Conservation (phyloP, 2,113 vertebrate species). For the Varanus komodoensis region DNA sequence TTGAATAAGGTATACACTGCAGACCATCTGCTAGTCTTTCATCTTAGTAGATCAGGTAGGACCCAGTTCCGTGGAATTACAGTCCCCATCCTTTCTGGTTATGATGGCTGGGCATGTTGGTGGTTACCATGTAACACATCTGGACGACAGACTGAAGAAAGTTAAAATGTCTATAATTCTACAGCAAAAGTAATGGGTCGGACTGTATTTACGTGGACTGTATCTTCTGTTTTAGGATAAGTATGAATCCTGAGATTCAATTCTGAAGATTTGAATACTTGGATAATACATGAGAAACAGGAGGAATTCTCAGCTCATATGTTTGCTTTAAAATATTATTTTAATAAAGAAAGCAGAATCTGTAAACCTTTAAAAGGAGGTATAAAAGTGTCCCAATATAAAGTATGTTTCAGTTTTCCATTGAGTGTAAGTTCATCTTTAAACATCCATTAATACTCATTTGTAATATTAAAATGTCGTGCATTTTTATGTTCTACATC, state of each 20-base stretch:
- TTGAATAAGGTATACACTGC: too few species aligned
- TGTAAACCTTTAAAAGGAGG: background rate
- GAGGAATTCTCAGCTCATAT: background rate
- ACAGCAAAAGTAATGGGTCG: background rate
- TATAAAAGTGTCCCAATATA: conserved; percentile 5
- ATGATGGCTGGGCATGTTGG: too few species aligned
- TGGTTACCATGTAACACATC: too few species aligned
- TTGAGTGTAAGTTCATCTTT: background rate
- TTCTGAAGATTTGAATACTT: background rate
- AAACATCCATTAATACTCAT: background rate
- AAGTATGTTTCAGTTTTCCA: background rate
- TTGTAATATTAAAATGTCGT: conserved; percentile 21
- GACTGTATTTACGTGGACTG: background rate
- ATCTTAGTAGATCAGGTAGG: too few species aligned
- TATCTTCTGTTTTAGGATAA: background rate
- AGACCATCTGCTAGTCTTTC: too few species aligned
- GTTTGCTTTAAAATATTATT: background rate
- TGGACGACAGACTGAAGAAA: too few species aligned
- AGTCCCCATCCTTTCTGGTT: too few species aligned
- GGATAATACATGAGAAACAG: background rate
- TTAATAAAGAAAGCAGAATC: background rate
- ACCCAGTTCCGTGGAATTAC: too few species aligned
- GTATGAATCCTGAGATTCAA: background rate
- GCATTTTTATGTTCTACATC: background rate
- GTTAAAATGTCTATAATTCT: background rate